Percentiles rank a stretch among this genome's conserved stretches.
Evolutionary conservation across 2,797 vertebrate species (phyloP).

Genomic region (Spea hammondii): DNA sequence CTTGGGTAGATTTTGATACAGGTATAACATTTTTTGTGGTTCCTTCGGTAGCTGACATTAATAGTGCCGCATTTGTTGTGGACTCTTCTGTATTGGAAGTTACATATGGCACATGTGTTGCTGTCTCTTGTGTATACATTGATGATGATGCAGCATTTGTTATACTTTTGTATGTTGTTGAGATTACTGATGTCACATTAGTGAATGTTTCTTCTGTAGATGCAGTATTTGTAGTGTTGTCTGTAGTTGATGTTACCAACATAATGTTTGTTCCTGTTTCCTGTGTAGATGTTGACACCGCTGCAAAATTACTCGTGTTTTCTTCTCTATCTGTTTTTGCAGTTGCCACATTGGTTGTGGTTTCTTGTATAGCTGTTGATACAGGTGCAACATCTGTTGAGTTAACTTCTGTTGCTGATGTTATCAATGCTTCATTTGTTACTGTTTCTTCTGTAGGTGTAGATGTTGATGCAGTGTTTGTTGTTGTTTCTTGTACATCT

Average conservation of each 20-base stretch:
- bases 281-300: not conserved
- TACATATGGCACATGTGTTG: too few species aligned
- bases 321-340: too few species aligned
- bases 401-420: too few species aligned
- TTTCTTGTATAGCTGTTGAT: too few species aligned
- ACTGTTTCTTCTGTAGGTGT: not conserved
- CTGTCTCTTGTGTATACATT: not conserved
- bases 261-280: not conserved
- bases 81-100: too few species aligned
- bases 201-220: not conserved
- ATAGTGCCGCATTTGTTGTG: not conserved
- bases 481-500: not conserved
- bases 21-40: not conserved
- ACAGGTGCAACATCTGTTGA: too few species aligned
- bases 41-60: not conserved
- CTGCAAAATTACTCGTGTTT: too few species aligned
- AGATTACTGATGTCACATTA: too few species aligned
- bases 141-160: not conserved
- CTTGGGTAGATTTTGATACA: too few species aligned
- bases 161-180: not conserved
- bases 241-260: not conserved
- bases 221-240: not conserved
- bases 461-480: too few species aligned
- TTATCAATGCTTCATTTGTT: too few species aligned
- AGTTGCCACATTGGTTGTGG: too few species aligned